Conservation (phyloP, 2,797 vertebrate genomes). For the Gorsachius magnificus region DNA sequence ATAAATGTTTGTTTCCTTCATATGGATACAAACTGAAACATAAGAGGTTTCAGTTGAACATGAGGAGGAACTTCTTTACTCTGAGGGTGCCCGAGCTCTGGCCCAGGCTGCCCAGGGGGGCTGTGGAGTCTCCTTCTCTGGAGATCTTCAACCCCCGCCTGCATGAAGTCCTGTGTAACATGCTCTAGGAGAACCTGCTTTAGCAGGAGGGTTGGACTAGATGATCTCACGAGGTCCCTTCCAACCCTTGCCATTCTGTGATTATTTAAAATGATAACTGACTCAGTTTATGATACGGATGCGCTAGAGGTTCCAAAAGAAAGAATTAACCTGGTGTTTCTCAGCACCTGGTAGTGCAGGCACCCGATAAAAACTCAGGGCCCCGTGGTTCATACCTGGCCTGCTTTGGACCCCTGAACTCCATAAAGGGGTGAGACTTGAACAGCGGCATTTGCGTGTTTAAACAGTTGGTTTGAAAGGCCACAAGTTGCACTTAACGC, state of each 20-base stretch:
- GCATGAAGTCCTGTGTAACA: too few species aligned
- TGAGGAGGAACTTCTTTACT: too few species aligned
- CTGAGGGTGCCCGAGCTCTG: too few species aligned
- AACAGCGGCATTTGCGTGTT: conserved; percentile 61
- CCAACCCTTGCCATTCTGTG: too few species aligned
- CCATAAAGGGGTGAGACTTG: conserved; percentile 52
- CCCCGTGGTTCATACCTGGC: conserved; percentile 53
- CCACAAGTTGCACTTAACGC: neutral
- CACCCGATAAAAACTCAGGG: conserved; percentile 9
- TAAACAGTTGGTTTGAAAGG: conserved; percentile 61
- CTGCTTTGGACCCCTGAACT: conserved; percentile 56
- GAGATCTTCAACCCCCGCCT: too few species aligned
- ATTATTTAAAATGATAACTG: neutral
- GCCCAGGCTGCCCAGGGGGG: too few species aligned
- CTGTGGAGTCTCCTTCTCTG: too few species aligned
- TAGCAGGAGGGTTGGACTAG: too few species aligned
- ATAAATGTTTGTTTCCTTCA: neutral
- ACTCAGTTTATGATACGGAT: neutral
- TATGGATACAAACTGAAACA: too few species aligned
- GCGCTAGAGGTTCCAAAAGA: neutral
- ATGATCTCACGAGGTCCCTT: too few species aligned
- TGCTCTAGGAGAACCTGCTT: too few species aligned
- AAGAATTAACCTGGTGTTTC: neutral
- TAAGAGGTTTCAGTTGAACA: too few species aligned
- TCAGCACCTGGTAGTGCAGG: neutral